These are phyloP conservation scores for Meiosimyza decipiens DNA, from an alignment of 2,888 invertebrate genomes.

Conservation along the genomic window DNA sequence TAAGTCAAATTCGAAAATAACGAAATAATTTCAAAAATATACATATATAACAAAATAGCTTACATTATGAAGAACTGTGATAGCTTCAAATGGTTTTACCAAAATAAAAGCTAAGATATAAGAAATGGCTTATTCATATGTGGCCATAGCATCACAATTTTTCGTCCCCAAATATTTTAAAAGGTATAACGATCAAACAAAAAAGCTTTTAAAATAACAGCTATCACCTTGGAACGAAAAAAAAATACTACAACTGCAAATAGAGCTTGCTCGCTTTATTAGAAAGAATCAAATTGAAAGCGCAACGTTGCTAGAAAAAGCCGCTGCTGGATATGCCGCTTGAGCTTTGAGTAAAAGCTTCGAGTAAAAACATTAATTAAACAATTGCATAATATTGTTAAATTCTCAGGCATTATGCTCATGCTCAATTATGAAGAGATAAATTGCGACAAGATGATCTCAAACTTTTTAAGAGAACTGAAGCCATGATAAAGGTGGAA, in stretches of 20 bases:
- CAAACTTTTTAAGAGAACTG: no score
- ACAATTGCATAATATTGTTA: no score
- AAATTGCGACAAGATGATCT: no score
- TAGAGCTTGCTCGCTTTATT: no score
- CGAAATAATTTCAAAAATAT: constrained; percentile 18
- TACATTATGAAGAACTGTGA: constrained; percentile 60
- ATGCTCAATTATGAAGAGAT: no score
- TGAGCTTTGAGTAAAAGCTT: no score
- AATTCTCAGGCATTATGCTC: no score
- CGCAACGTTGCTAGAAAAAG: no score
- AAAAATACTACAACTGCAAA: neutral
- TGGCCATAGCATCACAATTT: constrained; percentile 44
- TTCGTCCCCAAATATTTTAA: constrained; percentile 15
- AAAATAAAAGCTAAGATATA: constrained; percentile 9
- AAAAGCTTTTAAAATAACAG: constrained; percentile 2
- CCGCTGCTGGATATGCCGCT: no score
- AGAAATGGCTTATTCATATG: constrained; percentile 49
- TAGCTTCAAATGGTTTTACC: constrained; percentile 52
- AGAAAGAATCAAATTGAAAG: no score
- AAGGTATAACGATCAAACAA: neutral
- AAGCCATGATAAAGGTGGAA: no score
- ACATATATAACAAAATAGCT: constrained; percentile 44
- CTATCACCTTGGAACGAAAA: neutral
- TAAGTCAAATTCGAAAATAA: constrained; percentile 4
- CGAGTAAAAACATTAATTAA: no score